Conservation (phyloP, 1,140 invertebrate genomes). For the Sycophila sp. region DNA sequence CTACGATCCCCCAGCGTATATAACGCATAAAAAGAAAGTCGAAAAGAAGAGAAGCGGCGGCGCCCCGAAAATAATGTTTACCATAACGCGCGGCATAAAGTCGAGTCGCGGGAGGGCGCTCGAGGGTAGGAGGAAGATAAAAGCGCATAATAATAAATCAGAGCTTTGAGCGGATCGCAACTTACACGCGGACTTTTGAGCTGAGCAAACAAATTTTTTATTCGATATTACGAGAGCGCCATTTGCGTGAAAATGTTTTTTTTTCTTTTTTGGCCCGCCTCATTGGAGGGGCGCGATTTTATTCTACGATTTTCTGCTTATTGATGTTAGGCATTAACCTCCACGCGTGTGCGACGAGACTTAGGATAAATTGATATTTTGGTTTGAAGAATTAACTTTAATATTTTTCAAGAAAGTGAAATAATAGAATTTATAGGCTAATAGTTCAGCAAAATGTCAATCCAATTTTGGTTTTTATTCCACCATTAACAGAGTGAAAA, state of each 20-base stretch:
- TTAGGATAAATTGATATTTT: too few species aligned
- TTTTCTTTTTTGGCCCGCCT: too few species aligned
- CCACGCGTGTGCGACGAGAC: neutral
- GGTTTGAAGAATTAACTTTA: too few species aligned
- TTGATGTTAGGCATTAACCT: too few species aligned
- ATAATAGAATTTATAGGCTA: neutral
- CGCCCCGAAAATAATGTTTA: constrained; percentile 29
- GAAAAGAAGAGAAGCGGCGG: constrained; percentile 18
- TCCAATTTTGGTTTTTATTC: too few species aligned
- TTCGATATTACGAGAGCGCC: neutral
- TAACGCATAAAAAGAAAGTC: constrained; percentile 35
- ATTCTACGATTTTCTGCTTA: too few species aligned
- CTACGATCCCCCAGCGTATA: constrained; percentile 2
- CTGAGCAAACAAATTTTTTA: constrained; percentile 9
- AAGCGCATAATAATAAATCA: constrained; percentile 32
- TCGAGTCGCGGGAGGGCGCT: too few species aligned
- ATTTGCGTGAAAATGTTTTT: neutral
- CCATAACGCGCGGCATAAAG: constrained; percentile 4
- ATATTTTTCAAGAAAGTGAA: neutral
- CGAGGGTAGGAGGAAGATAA: constrained; percentile 12
- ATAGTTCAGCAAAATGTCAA: too few species aligned
- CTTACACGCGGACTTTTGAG: neutral
- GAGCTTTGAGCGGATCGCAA: constrained; percentile 1
- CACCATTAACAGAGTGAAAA: too few species aligned
- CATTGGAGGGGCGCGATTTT: too few species aligned